A percentile compares a stretch with the other conserved stretches of the same genome.
phyloP scores from a whole-genome alignment of 2,113 vertebrate species.

The Brachypodius melanocephalos region DNA sequence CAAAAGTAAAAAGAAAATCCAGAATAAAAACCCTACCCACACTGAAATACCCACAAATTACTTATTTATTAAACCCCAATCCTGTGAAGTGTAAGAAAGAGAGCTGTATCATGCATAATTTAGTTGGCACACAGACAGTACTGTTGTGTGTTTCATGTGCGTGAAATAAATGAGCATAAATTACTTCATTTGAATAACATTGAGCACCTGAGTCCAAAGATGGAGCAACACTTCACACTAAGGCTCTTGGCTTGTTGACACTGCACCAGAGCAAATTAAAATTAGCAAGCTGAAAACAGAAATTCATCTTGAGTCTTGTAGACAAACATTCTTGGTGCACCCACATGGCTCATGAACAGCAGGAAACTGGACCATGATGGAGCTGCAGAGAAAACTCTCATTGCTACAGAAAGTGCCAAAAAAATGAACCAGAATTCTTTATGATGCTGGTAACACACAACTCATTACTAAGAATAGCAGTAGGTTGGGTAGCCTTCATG shows the following conservation, averaged over 20 bases:
- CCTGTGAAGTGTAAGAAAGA: background rate
- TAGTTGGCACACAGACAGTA: background rate
- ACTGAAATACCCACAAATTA: background rate
- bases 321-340: background rate
- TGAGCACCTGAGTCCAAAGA: conserved; percentile 44
- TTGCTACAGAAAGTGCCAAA: background rate
- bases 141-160: background rate
- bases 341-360: background rate
- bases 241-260: background rate
- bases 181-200: conserved; percentile 41
- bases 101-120: conserved; percentile 14
- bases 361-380: background rate
- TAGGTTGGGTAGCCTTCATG: background rate
- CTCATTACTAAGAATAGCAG: background rate
- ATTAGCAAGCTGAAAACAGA: conserved; percentile 9
- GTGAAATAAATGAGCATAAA: conserved; percentile 48
- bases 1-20: background rate
- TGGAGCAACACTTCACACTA: background rate
- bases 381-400: background rate
- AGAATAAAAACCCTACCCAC: background rate
- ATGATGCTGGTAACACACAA: background rate
- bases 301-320: background rate
- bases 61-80: background rate
- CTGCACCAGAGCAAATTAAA: conserved; percentile 1
- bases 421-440: background rate